phyloP scores from a whole-genome alignment of 2,113 vertebrate species.

The Regulus satrapa region DNA sequence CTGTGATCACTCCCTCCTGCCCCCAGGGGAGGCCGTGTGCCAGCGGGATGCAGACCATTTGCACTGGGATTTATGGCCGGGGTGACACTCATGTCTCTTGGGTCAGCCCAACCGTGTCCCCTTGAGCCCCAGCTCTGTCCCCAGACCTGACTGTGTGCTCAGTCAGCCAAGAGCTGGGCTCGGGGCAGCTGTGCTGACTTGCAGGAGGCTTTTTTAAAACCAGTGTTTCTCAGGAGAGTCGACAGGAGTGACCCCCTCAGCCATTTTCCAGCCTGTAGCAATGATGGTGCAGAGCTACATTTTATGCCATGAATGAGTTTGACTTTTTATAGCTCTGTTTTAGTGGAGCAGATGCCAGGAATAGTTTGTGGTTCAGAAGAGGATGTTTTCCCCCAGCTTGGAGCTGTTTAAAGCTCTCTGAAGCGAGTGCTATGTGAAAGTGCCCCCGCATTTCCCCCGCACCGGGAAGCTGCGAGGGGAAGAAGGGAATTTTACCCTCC shows the following conservation, averaged over 20 bases:
- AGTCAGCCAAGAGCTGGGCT: not conserved
- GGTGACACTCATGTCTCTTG: not conserved
- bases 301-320: not conserved
- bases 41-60: rapidly evolving
- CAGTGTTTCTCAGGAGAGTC: not conserved
- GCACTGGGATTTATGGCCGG: rapidly evolving
- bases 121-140: not conserved
- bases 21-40: rapidly evolving
- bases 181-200: not conserved
- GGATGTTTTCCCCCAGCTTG: rapidly evolving
- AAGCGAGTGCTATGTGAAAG: rapidly evolving
- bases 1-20: not conserved
- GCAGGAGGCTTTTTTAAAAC: not conserved
- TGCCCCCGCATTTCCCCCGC: rapidly evolving
- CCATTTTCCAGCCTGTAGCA: not conserved
- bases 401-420: not conserved
- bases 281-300: not conserved
- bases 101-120: rapidly evolving
- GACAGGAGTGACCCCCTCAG: rapidly evolving
- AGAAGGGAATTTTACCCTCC: not conserved
- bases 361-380: not conserved
- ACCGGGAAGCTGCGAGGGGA: rapidly evolving
- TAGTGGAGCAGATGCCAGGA: not conserved
- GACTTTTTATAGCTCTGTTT: not conserved
- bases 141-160: not conserved